Conservation (phyloP, 2,888 invertebrate species). For the Melanargia galathea region DNA sequence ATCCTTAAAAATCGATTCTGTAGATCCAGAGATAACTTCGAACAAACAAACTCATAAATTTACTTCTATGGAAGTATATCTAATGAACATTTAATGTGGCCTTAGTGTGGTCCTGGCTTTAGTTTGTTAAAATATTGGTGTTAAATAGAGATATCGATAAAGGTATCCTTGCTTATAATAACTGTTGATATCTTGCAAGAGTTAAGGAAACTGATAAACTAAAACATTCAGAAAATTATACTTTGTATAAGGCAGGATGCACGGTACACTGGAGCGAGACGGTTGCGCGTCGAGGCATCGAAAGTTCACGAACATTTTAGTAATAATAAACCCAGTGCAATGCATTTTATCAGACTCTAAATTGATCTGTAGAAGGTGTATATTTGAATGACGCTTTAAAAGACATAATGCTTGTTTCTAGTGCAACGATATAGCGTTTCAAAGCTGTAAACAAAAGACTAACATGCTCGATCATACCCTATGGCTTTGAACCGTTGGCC, state of each 20-base stretch:
- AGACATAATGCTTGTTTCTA: conserved; percentile 45
- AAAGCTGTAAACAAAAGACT: conserved; percentile 44
- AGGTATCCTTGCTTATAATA: conserved; percentile 16
- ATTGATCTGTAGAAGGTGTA: background rate
- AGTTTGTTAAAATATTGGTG: conserved; percentile 19
- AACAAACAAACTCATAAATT: too few relatives aligned
- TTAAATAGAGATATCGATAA: conserved; percentile 23
- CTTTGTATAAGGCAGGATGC: conserved; percentile 72
- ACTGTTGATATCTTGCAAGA: conserved; percentile 22
- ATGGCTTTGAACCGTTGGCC: conserved; percentile 41
- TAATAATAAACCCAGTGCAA: conserved; percentile 38
- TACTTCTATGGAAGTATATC: too few relatives aligned
- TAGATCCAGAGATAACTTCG: too few relatives aligned
- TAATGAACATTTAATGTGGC: background rate
- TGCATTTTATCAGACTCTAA: conserved; percentile 42
- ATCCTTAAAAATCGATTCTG: too few relatives aligned
- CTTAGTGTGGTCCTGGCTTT: background rate
- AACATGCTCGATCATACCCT: conserved; percentile 37
- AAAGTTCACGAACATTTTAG: conserved; percentile 53
- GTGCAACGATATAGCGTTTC: conserved; percentile 51
- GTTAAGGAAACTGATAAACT: conserved; percentile 44
- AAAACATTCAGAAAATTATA: conserved; percentile 66
- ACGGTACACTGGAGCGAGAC: conserved; percentile 79
- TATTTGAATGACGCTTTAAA: conserved; percentile 27
- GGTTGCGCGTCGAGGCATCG: conserved; percentile 71